Base-by-base conservation (phyloP, 1,140 invertebrate genomes). In the Zaprionus vittiger region DNA sequence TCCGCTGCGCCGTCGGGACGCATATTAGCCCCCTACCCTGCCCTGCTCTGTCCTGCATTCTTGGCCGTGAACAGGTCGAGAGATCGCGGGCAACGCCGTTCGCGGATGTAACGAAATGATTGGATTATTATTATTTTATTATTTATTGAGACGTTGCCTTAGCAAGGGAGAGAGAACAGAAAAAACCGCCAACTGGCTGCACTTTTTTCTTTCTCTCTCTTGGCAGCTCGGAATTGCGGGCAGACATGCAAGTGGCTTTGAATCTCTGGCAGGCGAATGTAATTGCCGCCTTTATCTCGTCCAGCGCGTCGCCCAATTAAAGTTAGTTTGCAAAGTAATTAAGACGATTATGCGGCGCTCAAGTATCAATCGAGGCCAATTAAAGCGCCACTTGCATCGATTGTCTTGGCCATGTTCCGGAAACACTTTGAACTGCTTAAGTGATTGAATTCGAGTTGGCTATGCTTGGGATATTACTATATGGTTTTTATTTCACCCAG, bases 321-420 rank as follows among this genome's bases (percentile, higher is more conserved):
- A 89, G 81, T 90, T 84, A 89, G 85, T 89, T 89, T 72, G 85
- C 79, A 89, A 89, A 89, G 85, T 89, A 89, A 89, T 89, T 89
- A 89, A 81, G 81, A 77, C 85, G 85, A 89, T 89, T 89, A 89
- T 89, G 85, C 81, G 85, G 85, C 85, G 85, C 79, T 89, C 81
- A 85, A 89, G 85, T 89, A 90, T 89, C 85, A 90, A 89, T 89
- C 84, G 84, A 77, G 73, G 85, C 70, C 85, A 89, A 84, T 89
- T 89, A 89, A 69, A 74, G 37, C 71, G 76, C 81, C 68, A 70
- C 60, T 76, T 49, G 72, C 68, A 79, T 81, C 81, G 83, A 89
- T 84, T 84, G 84, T 79, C 56, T 76, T 59, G 52, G 61, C 28
- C 60, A 47, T 49, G 62, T 54, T 22, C 47, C 60, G n/a, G 31